Evolutionary conservation across 2,113 vertebrate species (phyloP).

Genomic region (Corynorhinus townsendii): DNA sequence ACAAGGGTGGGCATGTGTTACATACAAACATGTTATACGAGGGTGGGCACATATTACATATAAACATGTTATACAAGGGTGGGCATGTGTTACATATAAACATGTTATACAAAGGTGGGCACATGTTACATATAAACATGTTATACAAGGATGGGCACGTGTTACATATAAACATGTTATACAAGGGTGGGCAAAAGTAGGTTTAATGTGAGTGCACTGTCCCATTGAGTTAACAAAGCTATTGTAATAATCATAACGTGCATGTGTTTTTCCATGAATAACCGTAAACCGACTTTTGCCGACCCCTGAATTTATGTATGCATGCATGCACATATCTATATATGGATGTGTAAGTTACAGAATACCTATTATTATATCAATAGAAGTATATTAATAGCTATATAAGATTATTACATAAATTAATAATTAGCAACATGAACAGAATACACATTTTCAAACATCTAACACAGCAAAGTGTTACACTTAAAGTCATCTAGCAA

Average conservation of each 20-base stretch:
- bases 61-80: too few relatives aligned
- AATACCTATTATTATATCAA: neutral
- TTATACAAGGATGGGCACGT: too few relatives aligned
- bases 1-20: too few relatives aligned
- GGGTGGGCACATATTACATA: too few relatives aligned
- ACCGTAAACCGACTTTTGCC: neutral
- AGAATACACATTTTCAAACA: neutral
- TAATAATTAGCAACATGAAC: neutral
- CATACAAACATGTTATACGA: too few relatives aligned
- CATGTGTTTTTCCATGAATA: neutral
- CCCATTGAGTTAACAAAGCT: neutral
- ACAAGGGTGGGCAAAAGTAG: neutral
- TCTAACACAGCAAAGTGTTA: neutral
- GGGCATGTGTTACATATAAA: neutral
- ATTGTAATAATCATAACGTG: neutral
- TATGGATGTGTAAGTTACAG: neutral
- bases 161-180: neutral
- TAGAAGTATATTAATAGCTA: neutral
- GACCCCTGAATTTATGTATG: neutral
- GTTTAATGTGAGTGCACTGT: neutral
- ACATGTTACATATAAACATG: neutral
- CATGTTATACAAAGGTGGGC: too few relatives aligned
- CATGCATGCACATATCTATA: rapidly evolving
- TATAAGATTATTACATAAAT: neutral
- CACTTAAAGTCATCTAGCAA: neutral